Base-by-base conservation (phyloP, 2,888 invertebrate species). In the Eristalinus sepulchralis region DNA sequence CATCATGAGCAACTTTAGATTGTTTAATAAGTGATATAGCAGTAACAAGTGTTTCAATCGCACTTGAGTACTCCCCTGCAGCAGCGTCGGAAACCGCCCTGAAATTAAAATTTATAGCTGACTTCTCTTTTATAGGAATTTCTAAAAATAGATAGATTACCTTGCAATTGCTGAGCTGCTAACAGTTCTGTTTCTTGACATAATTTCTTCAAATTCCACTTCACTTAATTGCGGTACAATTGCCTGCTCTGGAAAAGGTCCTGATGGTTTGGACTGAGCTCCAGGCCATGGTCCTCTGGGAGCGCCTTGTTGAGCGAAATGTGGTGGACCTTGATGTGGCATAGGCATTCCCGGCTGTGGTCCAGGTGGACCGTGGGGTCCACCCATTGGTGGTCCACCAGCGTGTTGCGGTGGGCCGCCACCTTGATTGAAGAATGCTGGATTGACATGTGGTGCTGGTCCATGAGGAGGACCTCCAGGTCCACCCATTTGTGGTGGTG, bases 1-100 rank as follows among this genome's bases (percentile, higher is more conserved):
- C 99, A 93, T 99, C 99, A 79, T 92, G 92, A 31, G 92, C 90
- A 68, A 95, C 95, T 93, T 98, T 97, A 76, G 99, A 99, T 94
- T 99, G 99, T 92, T 99, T 99, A 89, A 99, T 99, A 78, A 99
- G 94, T 9, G 99, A 98, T 90, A 99, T 99, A 8, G 99, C 99
- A 0, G 99, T 99, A 81, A 99, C 98, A 88, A 99, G 94, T 2
- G 99, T 99, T 93, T 99, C 99, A 88, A 99, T 98, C 67, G 99
- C 99, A 92, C 98, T 98, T 1, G 98, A 98, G 93, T 97, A 98
- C 93, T 99, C 99, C 10, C 99, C 98, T 78, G 98, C 97, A 59
- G 98, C 98, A 2, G 99, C 99, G 93, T 99, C 99, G 67, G 98
- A 97, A 53, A 99, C 99, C 11, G 99, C 99, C 83, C 99, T 94